phyloP scores from a whole-genome alignment of 2,113 vertebrate genomes.

The Rostratula benghalensis region DNA sequence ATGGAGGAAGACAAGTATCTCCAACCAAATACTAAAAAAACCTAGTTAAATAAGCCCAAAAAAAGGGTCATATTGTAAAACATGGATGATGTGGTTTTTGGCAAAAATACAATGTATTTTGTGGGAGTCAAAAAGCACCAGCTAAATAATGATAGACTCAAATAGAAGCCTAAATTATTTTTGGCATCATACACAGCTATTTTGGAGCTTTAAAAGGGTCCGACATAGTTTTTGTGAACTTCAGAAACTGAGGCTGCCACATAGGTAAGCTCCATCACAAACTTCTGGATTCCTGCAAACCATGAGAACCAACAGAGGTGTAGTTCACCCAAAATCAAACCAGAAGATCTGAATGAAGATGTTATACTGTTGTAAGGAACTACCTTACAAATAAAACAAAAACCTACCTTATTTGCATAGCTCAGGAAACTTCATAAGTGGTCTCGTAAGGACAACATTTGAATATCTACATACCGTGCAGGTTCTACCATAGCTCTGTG shows the following conservation, averaged over 20 bases:
- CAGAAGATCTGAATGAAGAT: neutral
- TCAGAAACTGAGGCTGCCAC: neutral
- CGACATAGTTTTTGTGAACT: neutral
- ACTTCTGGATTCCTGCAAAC: neutral
- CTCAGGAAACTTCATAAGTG: neutral
- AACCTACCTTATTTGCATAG: neutral
- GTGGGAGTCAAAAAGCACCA: neutral
- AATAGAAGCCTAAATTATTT: slow-evolving; percentile 12
- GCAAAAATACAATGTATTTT: neutral
- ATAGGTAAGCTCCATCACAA: neutral
- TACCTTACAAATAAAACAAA: neutral
- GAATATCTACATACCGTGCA: neutral
- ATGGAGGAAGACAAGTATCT: neutral
- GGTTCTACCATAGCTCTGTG: neutral
- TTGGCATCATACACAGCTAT: neutral
- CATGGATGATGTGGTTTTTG: neutral
- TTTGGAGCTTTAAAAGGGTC: neutral
- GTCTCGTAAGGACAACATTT: neutral
- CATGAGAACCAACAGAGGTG: rapidly evolving
- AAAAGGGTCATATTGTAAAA: neutral
- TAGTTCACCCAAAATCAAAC: neutral
- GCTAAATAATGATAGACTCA: neutral
- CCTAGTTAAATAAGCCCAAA: neutral
- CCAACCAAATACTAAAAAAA: neutral
- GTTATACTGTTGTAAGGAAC: neutral